These are phyloP conservation scores for Ostrea edulis DNA, from an alignment of 1,140 invertebrate genomes.

Conservation along the genomic window DNA sequence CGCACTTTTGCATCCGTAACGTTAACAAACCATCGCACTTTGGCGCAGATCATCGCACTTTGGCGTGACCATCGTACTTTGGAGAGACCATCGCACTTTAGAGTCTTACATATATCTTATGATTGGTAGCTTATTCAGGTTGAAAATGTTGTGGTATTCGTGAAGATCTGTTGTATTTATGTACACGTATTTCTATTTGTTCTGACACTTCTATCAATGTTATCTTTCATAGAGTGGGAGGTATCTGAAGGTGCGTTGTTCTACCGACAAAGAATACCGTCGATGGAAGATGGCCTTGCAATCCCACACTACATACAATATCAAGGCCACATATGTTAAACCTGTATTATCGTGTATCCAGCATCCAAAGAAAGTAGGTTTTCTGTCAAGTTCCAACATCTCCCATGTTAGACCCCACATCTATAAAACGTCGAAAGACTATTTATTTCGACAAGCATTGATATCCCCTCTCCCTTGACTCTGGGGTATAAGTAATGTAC, in stretches of 20 bases:
- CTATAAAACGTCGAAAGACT: too few relatives aligned
- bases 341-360: constrained; percentile 78
- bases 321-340: constrained; percentile 81
- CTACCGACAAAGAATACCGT: constrained; percentile 80
- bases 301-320: constrained; percentile 81
- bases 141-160: too few relatives aligned
- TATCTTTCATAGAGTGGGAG: constrained; percentile 80
- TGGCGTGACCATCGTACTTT: too few relatives aligned
- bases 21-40: too few relatives aligned
- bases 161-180: neutral
- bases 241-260: constrained; percentile 81
- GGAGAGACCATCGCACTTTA: too few relatives aligned
- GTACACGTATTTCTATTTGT: neutral
- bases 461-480: too few relatives aligned
- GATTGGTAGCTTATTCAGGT: too few relatives aligned
- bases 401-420: neutral
- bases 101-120: too few relatives aligned
- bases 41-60: too few relatives aligned
- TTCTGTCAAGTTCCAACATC: neutral
- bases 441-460: too few relatives aligned
- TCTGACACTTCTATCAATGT: neutral
- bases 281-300: constrained; percentile 81
- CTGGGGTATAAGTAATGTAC: too few relatives aligned
- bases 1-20: too few relatives aligned
- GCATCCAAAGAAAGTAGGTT: constrained; percentile 77